phyloP scores from a whole-genome alignment of 2,113 vertebrate species.

The Oxyruncus cristatus region DNA sequence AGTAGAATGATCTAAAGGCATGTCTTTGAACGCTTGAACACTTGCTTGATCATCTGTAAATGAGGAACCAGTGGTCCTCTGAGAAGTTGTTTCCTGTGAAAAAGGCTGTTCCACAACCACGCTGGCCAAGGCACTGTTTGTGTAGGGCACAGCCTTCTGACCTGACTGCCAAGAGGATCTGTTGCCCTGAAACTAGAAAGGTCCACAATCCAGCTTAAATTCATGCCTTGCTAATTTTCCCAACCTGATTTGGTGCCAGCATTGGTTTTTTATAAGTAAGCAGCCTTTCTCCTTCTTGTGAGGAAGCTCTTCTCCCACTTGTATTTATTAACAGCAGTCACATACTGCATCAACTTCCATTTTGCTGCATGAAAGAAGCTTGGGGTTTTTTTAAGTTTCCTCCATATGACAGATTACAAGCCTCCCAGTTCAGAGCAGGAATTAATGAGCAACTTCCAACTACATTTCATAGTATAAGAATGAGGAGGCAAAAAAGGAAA shows the following conservation, averaged over 20 bases:
- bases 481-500: neutral
- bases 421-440: neutral
- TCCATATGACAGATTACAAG: neutral
- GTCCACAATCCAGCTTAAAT: neutral
- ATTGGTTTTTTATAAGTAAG: neutral
- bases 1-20: neutral
- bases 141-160: neutral
- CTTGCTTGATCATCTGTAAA: neutral
- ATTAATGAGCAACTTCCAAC: neutral
- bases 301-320: neutral
- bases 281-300: neutral
- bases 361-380: neutral
- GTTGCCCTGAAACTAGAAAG: neutral
- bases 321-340: neutral
- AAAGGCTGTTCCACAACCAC: neutral
- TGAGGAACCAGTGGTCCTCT: neutral
- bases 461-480: neutral
- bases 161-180: neutral
- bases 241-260: neutral
- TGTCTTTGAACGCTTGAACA: neutral
- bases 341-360: neutral
- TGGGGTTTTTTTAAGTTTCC: neutral
- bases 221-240: neutral
- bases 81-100: neutral
- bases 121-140: neutral